Evolutionary conservation across 2,797 vertebrate genomes (phyloP), one percentile per base, ranked within the genome.

Genomic region (Silurus aristotelis): DNA sequence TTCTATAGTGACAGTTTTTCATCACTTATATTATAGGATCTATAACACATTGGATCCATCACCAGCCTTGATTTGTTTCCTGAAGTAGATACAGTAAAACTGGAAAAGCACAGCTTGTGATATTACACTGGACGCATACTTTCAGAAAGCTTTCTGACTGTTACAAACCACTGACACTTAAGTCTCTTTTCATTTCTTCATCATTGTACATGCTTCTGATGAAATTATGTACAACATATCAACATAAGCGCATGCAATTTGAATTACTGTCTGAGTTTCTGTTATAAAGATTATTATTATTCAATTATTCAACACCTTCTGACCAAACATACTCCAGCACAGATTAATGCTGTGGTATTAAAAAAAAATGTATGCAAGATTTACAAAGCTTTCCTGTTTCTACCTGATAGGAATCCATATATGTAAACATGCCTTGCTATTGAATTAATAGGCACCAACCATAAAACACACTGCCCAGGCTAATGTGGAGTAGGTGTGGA

Each of bases 391-490:
- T 60, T 38, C 14, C 19, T 60, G 25, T 60, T 78, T 78, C 17
- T 76, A 56, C 73, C 25, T 13, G 27, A 77, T 27, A 77, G 10
- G 56, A 38, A 60, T 60, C 56, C 17, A 1, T 61, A 61, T 61
- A 31, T 60, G 31, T 43, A 60, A 78, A 61, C 56, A 61, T 60
- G 13, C 3, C 31, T 60, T 0, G 17, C 17, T 19, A 5, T 60
- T 78, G 56, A 61, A 78, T 43, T 78, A 31, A 78, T 38, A 61
- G 31, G 76, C 76, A 61, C 38, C 56, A 78, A 78, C 56, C 76
- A 78, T 78, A 78, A 60, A 78, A 61, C 43, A 78, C 27, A 43
- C 27, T 43, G 76, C 8, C 9, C 76, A 43, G 56, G 5, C 5
- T 61, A 61, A 78, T 20, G 61, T 10, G 60, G 56, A 38, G 76